A percentile compares a stretch with the other conserved stretches of the same genome.
These are phyloP conservation scores for Pegea sp. DNA, from an alignment of 23 tunicate species.

Conservation along the genomic window DNA sequence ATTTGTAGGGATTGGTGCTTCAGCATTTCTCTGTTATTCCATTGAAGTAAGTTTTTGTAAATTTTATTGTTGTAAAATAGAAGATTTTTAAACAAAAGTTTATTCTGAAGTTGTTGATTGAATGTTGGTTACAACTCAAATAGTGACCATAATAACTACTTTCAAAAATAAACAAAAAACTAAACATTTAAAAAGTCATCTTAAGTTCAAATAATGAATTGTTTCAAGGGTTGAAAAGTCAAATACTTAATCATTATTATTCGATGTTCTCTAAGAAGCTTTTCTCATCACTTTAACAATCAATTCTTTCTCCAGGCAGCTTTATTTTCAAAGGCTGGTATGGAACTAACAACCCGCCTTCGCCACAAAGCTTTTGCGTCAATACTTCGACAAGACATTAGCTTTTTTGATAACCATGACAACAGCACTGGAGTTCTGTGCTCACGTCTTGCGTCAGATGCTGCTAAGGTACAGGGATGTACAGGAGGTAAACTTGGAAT, in stretches of 20 bases:
- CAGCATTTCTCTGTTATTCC: constrained; percentile 15
- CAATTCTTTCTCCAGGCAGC: constrained; percentile 13
- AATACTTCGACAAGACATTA: constrained; percentile 51
- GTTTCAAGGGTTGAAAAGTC: no score
- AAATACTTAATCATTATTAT: no score
- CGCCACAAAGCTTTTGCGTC: constrained; percentile 33
- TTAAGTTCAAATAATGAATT: no score
- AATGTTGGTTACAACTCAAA: no score
- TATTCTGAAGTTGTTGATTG: no score
- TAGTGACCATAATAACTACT: no score
- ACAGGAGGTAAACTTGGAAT: constrained; percentile 64
- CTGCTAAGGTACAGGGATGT: constrained; percentile 76
- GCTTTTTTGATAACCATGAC: constrained; percentile 69
- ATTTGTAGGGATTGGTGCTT: constrained; percentile 19
- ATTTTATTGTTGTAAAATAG: no score
- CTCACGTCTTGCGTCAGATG: constrained; percentile 72
- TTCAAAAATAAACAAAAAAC: no score
- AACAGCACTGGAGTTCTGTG: constrained; percentile 83
- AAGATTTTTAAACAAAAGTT: no score
- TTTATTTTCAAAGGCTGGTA: constrained; percentile 67
- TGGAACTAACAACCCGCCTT: constrained; percentile 54
- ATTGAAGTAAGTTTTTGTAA: no score
- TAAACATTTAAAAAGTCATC: no score
- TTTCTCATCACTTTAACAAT: constrained; percentile 1
- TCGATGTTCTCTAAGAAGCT: no score